Conservation (phyloP, 2,113 vertebrate species). For the Jacana jacana region DNA sequence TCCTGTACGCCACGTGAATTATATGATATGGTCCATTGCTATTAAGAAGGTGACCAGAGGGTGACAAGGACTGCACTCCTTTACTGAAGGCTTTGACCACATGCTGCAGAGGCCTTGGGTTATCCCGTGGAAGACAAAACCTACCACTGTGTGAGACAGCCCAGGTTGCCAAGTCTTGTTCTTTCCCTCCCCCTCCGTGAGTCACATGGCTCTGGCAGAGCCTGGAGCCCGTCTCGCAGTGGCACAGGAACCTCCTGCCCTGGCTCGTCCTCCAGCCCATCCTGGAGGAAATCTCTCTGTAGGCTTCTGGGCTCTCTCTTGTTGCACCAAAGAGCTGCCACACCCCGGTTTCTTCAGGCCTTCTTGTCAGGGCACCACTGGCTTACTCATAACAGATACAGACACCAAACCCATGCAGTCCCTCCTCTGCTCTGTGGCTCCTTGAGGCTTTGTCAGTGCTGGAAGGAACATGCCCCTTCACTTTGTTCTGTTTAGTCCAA, state of each 20-base stretch:
- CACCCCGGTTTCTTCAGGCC: neutral
- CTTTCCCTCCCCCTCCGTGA: neutral
- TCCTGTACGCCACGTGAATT: neutral
- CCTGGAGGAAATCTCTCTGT: neutral
- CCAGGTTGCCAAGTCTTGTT: conserved; percentile 29
- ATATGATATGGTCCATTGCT: neutral
- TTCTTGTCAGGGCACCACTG: neutral
- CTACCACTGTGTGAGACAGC: neutral
- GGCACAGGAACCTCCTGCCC: conserved; percentile 29
- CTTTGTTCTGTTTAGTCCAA: neutral
- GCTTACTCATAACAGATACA: conserved; percentile 14
- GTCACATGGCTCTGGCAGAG: conserved; percentile 10
- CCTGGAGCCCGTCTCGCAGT: neutral
- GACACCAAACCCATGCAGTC: neutral
- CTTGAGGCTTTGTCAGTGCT: neutral
- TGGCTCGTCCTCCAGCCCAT: neutral
- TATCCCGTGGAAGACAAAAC: conserved; percentile 4
- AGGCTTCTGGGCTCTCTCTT: neutral
- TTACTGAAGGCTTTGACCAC: neutral
- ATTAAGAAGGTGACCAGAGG: neutral
- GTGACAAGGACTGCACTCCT: neutral
- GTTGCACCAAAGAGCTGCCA: neutral
- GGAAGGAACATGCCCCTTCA: neutral
- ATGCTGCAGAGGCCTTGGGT: neutral
- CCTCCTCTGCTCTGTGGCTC: neutral